Evolutionary conservation across 1,140 invertebrate genomes (phyloP), one percentile per base, ranked within the genome.

Genomic region (Campoletis sonorensis): DNA sequence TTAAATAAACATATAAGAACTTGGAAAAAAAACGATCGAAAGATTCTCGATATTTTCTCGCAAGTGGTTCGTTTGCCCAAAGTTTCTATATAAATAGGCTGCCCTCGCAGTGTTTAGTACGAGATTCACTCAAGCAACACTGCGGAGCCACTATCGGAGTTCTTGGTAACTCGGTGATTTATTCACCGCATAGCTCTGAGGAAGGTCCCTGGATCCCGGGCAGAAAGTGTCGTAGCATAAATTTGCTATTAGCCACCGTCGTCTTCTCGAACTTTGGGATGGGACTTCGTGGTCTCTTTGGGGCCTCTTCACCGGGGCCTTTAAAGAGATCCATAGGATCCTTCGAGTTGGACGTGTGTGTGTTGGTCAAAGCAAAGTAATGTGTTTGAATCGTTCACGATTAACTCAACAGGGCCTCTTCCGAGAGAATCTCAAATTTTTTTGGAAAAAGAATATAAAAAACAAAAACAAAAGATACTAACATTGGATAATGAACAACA

Each of bases 351-450:
- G 86, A 68, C 21, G 76, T 23, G 79, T 81, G 88, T 49, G 88
- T 88, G 80, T 88, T 88, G 83, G 87, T 89, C 87, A 88, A 82
- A 89, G 85, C 21, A 88, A 86, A 88, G 88, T 83, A 82, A 88
- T 88, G 87, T 87, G 87, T 85, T 81, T 30, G 64, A 54, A 58
- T 51, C 18, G 37, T 27, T 26, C 37, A 27, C 58, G 83, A 83
- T 81, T 23, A 89, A 87, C 88, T 80, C 7, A 89, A 89, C 87
- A 86, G 87, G 88, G 87, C 87, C 81, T 85, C 80, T 61, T 76
- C 79, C 84, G 85, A 85, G 83, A 84, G 81, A 84, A 87, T 85
- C 84, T 85, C 79, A 37, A 49, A 15, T 58, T 83, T 81, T 82
- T 71, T 79, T 61, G 4, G 1, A 8, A 45, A 45, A 45, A n/a